These are phyloP conservation scores for Arenaria interpres DNA, from an alignment of 2,113 vertebrate genomes.

Conservation along the genomic window DNA sequence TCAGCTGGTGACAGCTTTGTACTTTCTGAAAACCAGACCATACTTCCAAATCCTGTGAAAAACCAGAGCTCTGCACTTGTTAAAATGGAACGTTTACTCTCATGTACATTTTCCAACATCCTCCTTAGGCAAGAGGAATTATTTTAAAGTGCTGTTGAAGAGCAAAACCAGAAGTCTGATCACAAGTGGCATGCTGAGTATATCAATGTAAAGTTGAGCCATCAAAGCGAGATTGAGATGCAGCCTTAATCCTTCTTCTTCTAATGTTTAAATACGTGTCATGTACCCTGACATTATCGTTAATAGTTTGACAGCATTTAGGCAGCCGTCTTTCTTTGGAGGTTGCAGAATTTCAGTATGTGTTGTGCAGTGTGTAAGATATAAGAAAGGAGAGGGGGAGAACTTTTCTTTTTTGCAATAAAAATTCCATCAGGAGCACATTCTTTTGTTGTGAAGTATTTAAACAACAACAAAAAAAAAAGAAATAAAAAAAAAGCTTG, in stretches of 20 bases:
- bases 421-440: slow-evolving; percentile 57
- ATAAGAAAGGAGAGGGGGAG: slow-evolving; percentile 1
- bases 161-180: slow-evolving; percentile 42
- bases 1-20: neutral
- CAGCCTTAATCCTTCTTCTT: slow-evolving; percentile 7
- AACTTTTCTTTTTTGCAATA: neutral
- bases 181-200: neutral
- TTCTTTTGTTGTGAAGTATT: slow-evolving; percentile 73
- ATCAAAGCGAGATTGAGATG: slow-evolving; percentile 4
- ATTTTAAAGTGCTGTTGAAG: slow-evolving; percentile 7
- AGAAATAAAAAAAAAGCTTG: neutral
- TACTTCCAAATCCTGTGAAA: neutral
- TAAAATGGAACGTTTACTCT: neutral
- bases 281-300: slow-evolving; percentile 24
- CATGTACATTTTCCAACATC: neutral
- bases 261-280: neutral
- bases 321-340: neutral
- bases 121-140: neutral
- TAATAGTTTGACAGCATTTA: slow-evolving; percentile 9
- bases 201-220: neutral
- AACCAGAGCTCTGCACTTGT: neutral
- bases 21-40: neutral
- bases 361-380: neutral
- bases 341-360: neutral
- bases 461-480: slow-evolving; percentile 28